Evolutionary conservation across 2,113 vertebrate species (phyloP), one percentile per base, ranked within the genome.

Genomic region (Microtus pennsylvanicus): DNA sequence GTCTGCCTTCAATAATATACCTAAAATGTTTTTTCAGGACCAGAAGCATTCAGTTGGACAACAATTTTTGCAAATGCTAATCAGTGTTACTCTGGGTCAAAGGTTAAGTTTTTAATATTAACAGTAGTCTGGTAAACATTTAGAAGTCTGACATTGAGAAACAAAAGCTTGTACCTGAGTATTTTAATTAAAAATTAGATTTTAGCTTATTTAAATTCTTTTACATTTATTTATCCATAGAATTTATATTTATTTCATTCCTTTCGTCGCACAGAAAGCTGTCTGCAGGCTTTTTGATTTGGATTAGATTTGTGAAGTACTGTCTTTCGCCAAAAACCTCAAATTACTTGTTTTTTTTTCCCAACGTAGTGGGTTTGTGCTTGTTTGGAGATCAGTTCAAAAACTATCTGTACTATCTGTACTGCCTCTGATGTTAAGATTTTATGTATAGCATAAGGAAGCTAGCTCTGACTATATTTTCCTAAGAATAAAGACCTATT

Each of bases 391-490:
- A 98, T 96, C 97, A 98, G 97, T 98, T 98, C 77, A 96, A 98
- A 97, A 97, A 97, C 94, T 97, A 97, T 97, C 97, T 98, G 97
- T 98, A 98, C 97, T 98, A 97, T 98, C 96, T 98, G 97, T 98
- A 98, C 97, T 98, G 97, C 97, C 97, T 98, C 97, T 97, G 97
- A 97, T 98, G 98, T 98, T 98, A 97, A 98, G 97, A 98, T 97
- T 98, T 97, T 98, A 97, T 98, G 97, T 98, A 97, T 97, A 98
- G 98, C 93, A 98, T 97, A 98, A 98, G 98, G 98, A 98, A 98
- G 98, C 97, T 98, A 98, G 98, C 98, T 98, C 98, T 98, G 98
- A 98, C 97, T 98, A 97, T 98, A 97, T 98, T 98, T 98, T 98
- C 97, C 97, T 97, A 98, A 97, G 97, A 98, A 98, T 98, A 98